phyloP scores from a whole-genome alignment of 2,113 vertebrate genomes.

The Pleuronectes platessa region DNA sequence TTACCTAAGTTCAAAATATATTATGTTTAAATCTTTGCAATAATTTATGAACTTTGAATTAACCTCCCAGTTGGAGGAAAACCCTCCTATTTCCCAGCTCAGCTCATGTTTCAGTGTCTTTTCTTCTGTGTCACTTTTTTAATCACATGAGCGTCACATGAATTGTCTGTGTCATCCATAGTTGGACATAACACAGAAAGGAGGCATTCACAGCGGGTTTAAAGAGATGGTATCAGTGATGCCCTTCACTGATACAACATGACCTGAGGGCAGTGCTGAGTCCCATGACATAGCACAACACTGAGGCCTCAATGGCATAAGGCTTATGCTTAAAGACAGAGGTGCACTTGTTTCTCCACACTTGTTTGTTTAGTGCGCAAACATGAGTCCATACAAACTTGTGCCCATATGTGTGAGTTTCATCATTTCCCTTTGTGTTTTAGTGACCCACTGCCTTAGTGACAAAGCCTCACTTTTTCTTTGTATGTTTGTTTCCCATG shows the following conservation, averaged over 20 bases:
- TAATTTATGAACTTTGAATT: neutral
- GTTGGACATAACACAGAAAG: constrained; percentile 51
- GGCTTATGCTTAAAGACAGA: constrained; percentile 70
- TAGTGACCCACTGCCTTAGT: constrained; percentile 42
- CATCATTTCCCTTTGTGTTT: constrained; percentile 60
- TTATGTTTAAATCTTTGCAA: neutral
- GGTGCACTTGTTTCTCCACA: constrained; percentile 60
- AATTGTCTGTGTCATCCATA: constrained; percentile 24
- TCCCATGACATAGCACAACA: constrained; percentile 70
- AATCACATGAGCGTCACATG: constrained; percentile 45
- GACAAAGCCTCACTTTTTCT: constrained; percentile 35
- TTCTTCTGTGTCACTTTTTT: constrained; percentile 15
- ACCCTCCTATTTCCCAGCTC: neutral
- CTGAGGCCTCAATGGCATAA: constrained; percentile 64
- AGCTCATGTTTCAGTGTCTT: constrained; percentile 6
- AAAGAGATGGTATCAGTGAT: constrained; percentile 70
- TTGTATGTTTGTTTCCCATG: constrained; percentile 35
- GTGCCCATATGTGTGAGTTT: constrained; percentile 37
- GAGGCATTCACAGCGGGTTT: constrained; percentile 56
- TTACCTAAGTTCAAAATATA: too few species aligned
- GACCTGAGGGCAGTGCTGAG: constrained; percentile 61
- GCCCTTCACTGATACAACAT: constrained; percentile 63
- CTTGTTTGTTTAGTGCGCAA: constrained; percentile 55
- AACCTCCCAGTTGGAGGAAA: neutral
- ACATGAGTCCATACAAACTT: constrained; percentile 36